A percentile compares a stretch with the other conserved stretches of the same genome.
Conservation (phyloP, 2,113 vertebrate species). For the Pterocles burchelli region DNA sequence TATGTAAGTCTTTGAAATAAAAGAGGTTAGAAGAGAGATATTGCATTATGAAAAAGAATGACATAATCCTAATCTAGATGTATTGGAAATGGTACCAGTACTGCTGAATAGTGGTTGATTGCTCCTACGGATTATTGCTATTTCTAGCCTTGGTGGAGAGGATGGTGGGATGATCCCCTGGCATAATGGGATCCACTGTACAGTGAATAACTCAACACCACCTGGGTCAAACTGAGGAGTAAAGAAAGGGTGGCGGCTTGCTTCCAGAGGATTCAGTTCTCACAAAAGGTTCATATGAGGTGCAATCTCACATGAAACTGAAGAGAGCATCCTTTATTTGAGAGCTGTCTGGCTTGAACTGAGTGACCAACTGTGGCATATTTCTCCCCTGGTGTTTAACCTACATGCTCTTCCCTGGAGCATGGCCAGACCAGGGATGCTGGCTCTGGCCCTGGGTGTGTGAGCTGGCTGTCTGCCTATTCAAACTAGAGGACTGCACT, state of each 20-base stretch:
- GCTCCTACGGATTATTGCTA: background rate
- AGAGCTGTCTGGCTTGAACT: background rate
- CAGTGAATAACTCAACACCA: background rate
- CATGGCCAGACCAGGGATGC: background rate
- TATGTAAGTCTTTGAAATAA: background rate
- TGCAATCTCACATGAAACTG: background rate
- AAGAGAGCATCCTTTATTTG: background rate
- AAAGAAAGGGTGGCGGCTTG: background rate
- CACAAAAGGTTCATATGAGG: background rate
- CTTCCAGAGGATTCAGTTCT: background rate
- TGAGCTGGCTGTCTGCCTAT: background rate
- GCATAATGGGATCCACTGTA: background rate
- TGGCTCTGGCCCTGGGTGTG: background rate
- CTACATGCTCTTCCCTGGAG: background rate
- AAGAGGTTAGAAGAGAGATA: background rate
- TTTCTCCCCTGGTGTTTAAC: background rate
- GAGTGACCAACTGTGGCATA: background rate
- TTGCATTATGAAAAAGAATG: background rate
- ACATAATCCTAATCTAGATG: background rate
- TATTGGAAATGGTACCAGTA: background rate
- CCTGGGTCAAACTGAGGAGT: background rate
- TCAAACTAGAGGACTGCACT: background rate
- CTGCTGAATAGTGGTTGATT: background rate
- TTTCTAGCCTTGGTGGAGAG: background rate
- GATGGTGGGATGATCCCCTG: background rate